Percentiles rank a stretch among this genome's conserved stretches.
These are phyloP conservation scores for Delia radicum DNA, from an alignment of 1,140 invertebrate species.

Conservation along the genomic window DNA sequence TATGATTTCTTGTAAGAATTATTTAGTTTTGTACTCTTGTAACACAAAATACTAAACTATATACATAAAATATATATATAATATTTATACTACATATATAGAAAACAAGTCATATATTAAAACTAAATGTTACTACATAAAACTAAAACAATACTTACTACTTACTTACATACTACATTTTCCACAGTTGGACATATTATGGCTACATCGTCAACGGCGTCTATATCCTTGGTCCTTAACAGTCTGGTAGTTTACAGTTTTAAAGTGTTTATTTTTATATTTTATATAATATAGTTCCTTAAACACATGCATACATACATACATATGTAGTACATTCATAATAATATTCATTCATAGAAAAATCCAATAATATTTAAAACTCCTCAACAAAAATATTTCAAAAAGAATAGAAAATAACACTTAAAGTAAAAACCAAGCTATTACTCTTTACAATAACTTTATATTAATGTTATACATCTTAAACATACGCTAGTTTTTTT, in stretches of 20 bases:
- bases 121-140: no score
- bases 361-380: background rate
- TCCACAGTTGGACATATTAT: slow-evolving; percentile 49
- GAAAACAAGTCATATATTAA: no score
- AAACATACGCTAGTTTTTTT: background rate
- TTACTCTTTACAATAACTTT: background rate
- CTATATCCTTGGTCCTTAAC: slow-evolving; percentile 54
- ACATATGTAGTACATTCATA: background rate
- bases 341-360: background rate
- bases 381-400: background rate
- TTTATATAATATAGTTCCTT: background rate
- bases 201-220: slow-evolving; percentile 52
- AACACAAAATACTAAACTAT: no score
- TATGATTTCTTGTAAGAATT: no score
- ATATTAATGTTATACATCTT: background rate
- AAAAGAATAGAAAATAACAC: background rate
- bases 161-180: slow-evolving; percentile 16
- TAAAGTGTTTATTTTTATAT: background rate
- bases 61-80: background rate
- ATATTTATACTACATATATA: background rate
- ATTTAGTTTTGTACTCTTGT: no score
- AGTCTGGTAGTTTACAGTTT: slow-evolving; percentile 46
- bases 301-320: background rate
- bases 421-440: background rate
- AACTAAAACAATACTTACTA: background rate